Evolutionary conservation across 2,888 invertebrate genomes (phyloP).

Genomic region (Chymomyza amoena): DNA sequence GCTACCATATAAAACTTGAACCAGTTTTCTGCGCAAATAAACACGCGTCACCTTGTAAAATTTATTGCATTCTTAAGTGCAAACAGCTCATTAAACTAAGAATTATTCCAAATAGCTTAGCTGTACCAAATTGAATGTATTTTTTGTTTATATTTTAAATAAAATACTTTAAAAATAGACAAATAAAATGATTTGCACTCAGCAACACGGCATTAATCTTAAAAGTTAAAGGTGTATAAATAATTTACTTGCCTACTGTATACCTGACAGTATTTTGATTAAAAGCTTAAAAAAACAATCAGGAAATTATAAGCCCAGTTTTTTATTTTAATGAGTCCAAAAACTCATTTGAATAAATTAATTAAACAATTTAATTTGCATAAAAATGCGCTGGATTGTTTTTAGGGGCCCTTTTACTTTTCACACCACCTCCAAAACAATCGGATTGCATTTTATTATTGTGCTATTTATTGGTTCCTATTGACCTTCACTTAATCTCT

Average conservation of each 20-base stretch:
- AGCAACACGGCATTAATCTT: too few relatives aligned
- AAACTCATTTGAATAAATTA: background rate
- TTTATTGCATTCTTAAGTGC: too few relatives aligned
- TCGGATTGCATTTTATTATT: background rate
- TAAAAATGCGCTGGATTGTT: background rate
- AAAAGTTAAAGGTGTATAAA: too few relatives aligned
- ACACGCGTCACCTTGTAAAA: too few relatives aligned
- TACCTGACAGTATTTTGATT: background rate
- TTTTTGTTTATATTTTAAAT: too few relatives aligned
- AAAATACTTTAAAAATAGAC: too few relatives aligned
- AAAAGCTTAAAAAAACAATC: background rate
- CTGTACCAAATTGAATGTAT: too few relatives aligned
- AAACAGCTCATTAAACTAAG: too few relatives aligned
- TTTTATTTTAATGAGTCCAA: background rate
- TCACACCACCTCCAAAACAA: background rate
- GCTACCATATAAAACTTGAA: too few relatives aligned
- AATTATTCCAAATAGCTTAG: too few relatives aligned
- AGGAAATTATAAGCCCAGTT: constrained; percentile 2
- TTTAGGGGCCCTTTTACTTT: background rate
- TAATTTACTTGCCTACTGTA: background rate
- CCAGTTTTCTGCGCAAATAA: too few relatives aligned
- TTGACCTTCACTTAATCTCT: background rate
- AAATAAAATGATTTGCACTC: too few relatives aligned
- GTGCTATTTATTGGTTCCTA: background rate
- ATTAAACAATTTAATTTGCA: background rate